Base-by-base conservation (phyloP, 1,140 invertebrate species). In the Drosophila nikananu region DNA sequence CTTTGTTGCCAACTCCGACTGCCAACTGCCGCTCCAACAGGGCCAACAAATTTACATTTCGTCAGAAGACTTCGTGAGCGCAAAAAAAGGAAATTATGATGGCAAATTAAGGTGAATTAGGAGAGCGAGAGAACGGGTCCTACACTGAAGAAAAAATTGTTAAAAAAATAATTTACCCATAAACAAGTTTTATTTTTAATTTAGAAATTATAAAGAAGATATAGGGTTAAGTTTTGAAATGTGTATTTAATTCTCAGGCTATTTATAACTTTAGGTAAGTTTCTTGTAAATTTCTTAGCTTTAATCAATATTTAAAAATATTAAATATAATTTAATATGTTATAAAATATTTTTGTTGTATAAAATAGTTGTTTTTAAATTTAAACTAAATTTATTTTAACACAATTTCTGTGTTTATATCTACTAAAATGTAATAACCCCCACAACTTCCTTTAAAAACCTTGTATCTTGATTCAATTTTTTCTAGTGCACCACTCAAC, bases 61-160 rank as follows among this genome's bases (percentile, higher is more conserved):
- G 66, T 60, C 51, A 63, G 70, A 52, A 30, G 13, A 19, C 71
- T 49, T 49, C 51, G 77, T 62, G 75, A 49, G 57, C 17, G 49
- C 21, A 35, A 25, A 37, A 35, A 23, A 52, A 35, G 12, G 15
- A 32, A 60, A 72, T 61, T 72, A 76, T 72, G 71, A 52, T 30
- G 41, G 73, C 55, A 73, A 89, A 89, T 84, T 78, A 78, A 75
- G 54, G 83, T 70, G 77, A 78, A 59, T 70, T 63, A 37, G 39
- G 21, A 30, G 15, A 30, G 19, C 30, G 19, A 27, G 23, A 17
- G 23, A 49, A 49, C 12, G 52, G 21, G n/a, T 44, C 19, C 37
- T 19, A 21, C 21, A 63, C 23, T 27, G 5, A 13, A 32, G 41
- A 27, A 61, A 35, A 41, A 25, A 41, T 25, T 17, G 1, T 1